Percentiles rank a stretch among this genome's conserved stretches.
These are phyloP conservation scores for Drosophila formosana DNA, from an alignment of 2,888 invertebrate genomes.

Conservation along the genomic window DNA sequence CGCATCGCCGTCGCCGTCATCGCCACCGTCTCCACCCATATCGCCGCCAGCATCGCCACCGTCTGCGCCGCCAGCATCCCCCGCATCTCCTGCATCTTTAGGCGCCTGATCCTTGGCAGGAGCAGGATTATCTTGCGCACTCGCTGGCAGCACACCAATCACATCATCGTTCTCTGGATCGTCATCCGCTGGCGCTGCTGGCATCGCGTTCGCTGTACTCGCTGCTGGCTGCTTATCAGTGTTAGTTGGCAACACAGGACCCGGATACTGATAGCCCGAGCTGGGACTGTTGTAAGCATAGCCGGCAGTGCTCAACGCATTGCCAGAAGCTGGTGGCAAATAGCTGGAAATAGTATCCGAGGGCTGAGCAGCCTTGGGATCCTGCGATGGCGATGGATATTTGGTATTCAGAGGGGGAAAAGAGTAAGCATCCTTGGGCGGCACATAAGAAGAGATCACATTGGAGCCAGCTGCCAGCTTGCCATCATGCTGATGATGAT, in stretches of 20 bases:
- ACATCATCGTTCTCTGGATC: conserved; percentile 65
- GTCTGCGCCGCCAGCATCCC: conserved; percentile 11
- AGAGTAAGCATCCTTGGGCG: conserved; percentile 80
- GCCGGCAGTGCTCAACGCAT: conserved; percentile 53
- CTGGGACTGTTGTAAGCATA: conserved; percentile 65
- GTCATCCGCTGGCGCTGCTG: conserved; percentile 48
- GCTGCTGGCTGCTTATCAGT: conserved; percentile 69
- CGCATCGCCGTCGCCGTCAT: conserved; percentile 6
- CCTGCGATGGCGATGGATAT: conserved; percentile 81
- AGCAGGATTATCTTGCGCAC: conserved; percentile 70
- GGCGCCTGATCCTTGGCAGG: conserved; percentile 48
- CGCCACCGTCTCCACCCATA: conserved; percentile 15
- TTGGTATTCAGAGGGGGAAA: conserved; percentile 83
- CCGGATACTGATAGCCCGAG: conserved; percentile 63
- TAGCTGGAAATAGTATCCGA: conserved; percentile 82
- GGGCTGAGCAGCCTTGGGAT: conserved; percentile 69
- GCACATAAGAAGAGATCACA: conserved; percentile 69
- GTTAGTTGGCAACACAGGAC: conserved; percentile 35
- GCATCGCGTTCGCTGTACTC: conserved; percentile 62
- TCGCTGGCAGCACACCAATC: conserved; percentile 79
- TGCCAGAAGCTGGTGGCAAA: conserved; percentile 82
- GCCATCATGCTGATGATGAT: conserved; percentile 51
- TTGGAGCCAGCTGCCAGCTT: conserved; percentile 71
- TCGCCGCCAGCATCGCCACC: conserved; percentile 11
- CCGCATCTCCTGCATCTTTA: conserved; percentile 38